Percentiles rank a stretch among this genome's conserved stretches.
Conservation (phyloP, 2,113 vertebrate species). For the Leucopsar rothschildi region DNA sequence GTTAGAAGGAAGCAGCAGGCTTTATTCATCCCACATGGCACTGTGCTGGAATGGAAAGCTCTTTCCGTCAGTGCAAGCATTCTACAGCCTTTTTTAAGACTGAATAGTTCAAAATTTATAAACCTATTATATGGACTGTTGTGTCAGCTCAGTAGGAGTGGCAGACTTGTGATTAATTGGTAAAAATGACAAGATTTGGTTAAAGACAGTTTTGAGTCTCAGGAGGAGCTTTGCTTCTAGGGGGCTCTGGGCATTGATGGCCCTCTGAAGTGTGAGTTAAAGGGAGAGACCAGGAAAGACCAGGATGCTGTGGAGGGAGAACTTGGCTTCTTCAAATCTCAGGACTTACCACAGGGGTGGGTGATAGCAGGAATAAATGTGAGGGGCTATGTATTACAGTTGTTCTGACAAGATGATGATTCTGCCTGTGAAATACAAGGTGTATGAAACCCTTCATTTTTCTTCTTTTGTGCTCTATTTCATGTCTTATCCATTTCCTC, state of each 20-base stretch:
- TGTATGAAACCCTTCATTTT: neutral
- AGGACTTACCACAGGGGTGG: rapidly evolving
- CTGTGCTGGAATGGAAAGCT: neutral
- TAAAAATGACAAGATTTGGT: neutral
- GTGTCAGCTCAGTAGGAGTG: neutral
- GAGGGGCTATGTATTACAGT: neutral
- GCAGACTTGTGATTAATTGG: neutral
- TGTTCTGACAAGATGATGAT: neutral
- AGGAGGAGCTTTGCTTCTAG: neutral
- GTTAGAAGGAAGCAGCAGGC: neutral
- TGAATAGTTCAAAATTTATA: neutral
- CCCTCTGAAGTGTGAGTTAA: neutral
- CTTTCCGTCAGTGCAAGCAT: neutral
- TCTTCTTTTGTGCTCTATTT: neutral
- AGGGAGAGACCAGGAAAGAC: neutral
- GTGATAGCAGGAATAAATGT: neutral
- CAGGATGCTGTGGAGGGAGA: neutral
- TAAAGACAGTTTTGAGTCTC: neutral
- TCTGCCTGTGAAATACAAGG: neutral
- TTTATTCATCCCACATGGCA: rapidly evolving
- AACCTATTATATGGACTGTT: neutral
- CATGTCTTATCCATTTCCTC: neutral
- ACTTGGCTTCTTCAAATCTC: neutral
- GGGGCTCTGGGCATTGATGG: neutral
- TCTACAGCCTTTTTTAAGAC: neutral